Percentiles rank a stretch among this genome's conserved stretches.
Evolutionary conservation across 2,888 invertebrate species (phyloP).

Genomic region (Chymomyza amoena): DNA sequence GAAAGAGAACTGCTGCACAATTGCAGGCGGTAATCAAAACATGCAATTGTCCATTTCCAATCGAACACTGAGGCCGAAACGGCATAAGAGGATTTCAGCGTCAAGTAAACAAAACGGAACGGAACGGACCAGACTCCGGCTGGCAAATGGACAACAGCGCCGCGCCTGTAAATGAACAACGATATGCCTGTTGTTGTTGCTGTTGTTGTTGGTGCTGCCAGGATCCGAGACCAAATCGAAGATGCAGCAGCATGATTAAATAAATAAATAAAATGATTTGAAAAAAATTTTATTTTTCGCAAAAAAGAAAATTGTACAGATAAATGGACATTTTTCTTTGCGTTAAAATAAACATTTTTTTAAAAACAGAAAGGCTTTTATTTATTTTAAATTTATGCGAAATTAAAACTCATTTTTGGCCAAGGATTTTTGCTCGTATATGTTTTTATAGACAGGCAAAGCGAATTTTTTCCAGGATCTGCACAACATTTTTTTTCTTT

Average conservation of each 20-base stretch:
- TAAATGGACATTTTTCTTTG: constrained; percentile 59
- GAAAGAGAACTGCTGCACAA: constrained; percentile 53
- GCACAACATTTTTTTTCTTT: constrained; percentile 19
- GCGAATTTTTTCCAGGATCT: constrained; percentile 24
- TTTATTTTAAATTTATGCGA: constrained; percentile 71
- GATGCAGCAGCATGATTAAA: constrained; percentile 59
- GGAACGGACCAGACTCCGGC: constrained; percentile 4
- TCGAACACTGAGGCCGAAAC: constrained; percentile 45
- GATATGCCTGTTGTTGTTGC: background rate
- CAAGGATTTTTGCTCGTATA: constrained; percentile 45
- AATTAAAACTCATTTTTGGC: constrained; percentile 68
- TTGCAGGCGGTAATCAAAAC: constrained; percentile 74
- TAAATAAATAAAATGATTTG: constrained; percentile 70
- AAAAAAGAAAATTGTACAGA: constrained; percentile 17
- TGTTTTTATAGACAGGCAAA: constrained; percentile 62
- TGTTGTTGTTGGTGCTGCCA: background rate
- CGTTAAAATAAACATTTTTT: constrained; percentile 67
- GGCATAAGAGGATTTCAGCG: constrained; percentile 68
- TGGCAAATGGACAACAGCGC: background rate
- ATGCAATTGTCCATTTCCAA: constrained; percentile 60
- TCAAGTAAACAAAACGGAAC: constrained; percentile 63
- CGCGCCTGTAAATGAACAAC: constrained; percentile 10
- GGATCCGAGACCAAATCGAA: constrained; percentile 49
- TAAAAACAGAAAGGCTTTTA: constrained; percentile 42
- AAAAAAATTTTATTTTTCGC: constrained; percentile 62